Base-by-base conservation (phyloP, 2,113 vertebrate genomes). In the Channa argus region DNA sequence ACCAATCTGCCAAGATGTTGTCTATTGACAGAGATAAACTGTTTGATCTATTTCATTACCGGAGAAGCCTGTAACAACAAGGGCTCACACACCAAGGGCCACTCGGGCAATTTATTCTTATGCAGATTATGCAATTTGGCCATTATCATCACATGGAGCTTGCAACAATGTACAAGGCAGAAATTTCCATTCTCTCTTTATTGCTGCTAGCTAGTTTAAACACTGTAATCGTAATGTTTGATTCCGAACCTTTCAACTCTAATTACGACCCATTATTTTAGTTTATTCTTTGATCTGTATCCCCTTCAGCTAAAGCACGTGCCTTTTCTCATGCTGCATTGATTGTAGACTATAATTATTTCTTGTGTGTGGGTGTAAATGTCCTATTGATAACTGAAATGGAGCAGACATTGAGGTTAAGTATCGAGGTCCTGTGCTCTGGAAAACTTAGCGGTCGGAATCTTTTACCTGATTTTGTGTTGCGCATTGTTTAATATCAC, bases 221-320 rank as follows among this genome's bases (percentile, higher is more conserved):
- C 88, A 86, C 83, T 85, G 80, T 74, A 88, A 88, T 85, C 80
- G 82, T 88, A 74, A 67, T 88, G 90, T 92, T 92, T 89, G 89
- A 93, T 89, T 92, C 85, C 81, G 72, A 92, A 92, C 90, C 85
- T 90, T 92, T 88, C 80, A 84, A 85, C 88, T 85, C 84, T 78
- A 91, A 94, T 93, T 88, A 91, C 51, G 67, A 87, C 44, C 76
- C 80, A 81, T 89, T 89, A 89, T 88, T 91, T 87, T 78, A 86
- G 74, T 76, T 61, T 80, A 72, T 77, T 85, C 86, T 92, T 92
- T 94, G 81, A 93, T 93, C 80, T 78, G 15, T 69, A 83, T 86
- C 86, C 82, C 90, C 77, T 80, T 60, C 15, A 84, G 90, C 87
- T 79, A 79, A 79, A 81, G 55, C 86, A 79, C 77, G 78, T 71